Base-by-base conservation (phyloP, 2,113 vertebrate species). In the Rhabdornis inornatus region DNA sequence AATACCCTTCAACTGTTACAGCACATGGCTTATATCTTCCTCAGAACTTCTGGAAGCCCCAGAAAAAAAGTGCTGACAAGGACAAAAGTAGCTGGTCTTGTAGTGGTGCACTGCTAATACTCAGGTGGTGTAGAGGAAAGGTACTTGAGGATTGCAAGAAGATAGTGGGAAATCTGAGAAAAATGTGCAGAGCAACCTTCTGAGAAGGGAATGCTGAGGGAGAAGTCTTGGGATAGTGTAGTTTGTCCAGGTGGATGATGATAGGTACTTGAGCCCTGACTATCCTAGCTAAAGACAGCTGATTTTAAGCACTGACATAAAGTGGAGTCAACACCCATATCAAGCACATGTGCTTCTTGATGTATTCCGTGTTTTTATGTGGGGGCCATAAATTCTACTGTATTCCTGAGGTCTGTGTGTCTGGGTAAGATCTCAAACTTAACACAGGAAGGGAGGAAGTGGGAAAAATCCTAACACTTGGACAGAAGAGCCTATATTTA, bases 1-100 rank as follows among this genome's bases (percentile, higher is more conserved):
- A 21, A 13, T 59, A 37, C 44, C 6, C 15, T 33, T 56, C 1
- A 0, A 1, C 22, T 92, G 17, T 69, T 66, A 19, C 4, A 75
- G 22, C 42, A n/a, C 22, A 44, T 88, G 60, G 13, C 19, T 78
- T 61, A 14, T 3, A 2, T 44, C 30, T 66, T 72, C 39, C 23
- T 70, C 0, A 1, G n/a, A 30, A 30, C 33, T 78, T 89, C 24
- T 65, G 60, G 56, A 66, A 75, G 8, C 42, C 33, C 28, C 53
- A 53, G 71, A 0, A 37, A 23, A 22, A 47, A 65, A 25, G 50
- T 45, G 10, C 25, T 10, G 37, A 35, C 8, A 35, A n/a, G 25
- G 39, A 31, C 45, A n/a, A 39, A 35, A 27, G 37, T 65, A 77
- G 21, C 25, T 94, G 70, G n/a, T 27, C 28, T 59, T 79, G 22